A percentile compares a stretch with the other conserved stretches of the same genome.
These are phyloP conservation scores for Tachycineta bicolor DNA, from an alignment of 2,113 vertebrate species.

Conservation along the genomic window DNA sequence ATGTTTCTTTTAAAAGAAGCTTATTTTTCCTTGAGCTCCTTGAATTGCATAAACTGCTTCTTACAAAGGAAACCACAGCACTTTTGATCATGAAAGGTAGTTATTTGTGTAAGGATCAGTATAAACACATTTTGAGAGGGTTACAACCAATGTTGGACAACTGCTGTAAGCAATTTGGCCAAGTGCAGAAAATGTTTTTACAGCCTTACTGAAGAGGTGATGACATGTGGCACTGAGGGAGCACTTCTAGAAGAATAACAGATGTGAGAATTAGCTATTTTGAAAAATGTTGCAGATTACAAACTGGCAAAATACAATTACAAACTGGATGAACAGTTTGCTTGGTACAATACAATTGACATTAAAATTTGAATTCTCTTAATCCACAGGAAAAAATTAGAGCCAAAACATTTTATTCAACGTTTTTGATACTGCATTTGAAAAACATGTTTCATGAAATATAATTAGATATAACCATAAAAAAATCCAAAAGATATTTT, in stretches of 20 bases:
- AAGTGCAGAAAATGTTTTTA: neutral
- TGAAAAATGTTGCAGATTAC: neutral
- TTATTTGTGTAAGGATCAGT: neutral
- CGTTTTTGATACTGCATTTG: neutral
- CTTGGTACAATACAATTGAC: neutral
- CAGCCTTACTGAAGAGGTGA: neutral
- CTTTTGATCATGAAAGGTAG: neutral
- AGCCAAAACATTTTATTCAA: neutral
- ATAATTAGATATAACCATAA: neutral
- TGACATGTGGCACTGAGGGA: fast-evolving
- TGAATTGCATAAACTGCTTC: neutral
- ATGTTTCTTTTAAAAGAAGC: neutral
- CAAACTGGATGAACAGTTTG: neutral
- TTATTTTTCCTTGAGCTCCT: neutral
- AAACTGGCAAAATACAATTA: neutral
- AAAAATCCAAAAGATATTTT: neutral
- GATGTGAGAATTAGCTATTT: neutral
- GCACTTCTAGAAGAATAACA: neutral
- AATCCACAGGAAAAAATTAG: neutral
- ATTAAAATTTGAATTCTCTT: neutral
- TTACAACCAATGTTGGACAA: neutral
- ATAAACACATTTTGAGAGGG: neutral
- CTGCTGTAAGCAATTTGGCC: neutral
- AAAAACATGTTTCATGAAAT: neutral
- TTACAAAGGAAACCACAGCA: neutral